These are phyloP conservation scores for Hycleus phaleratus DNA, from an alignment of 1,140 invertebrate genomes.

Conservation along the genomic window DNA sequence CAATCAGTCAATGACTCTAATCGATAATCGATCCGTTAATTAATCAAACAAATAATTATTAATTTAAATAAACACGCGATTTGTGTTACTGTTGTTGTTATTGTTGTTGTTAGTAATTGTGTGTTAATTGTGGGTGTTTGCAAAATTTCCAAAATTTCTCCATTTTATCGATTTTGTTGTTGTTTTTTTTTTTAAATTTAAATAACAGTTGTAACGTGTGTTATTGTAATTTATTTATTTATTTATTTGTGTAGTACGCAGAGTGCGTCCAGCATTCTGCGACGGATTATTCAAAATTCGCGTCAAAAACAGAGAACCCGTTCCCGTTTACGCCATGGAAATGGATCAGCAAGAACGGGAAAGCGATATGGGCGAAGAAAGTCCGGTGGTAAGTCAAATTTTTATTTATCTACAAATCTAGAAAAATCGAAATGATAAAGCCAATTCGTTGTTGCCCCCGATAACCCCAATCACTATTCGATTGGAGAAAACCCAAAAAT, in stretches of 20 bases:
- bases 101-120: not conserved
- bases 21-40: not conserved
- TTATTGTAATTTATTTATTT: conserved; percentile 7
- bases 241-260: conserved; percentile 23
- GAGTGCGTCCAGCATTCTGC: conserved; percentile 39
- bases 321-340: conserved; percentile 77
- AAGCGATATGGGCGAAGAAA: conserved; percentile 58
- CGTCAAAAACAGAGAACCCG: conserved; percentile 80
- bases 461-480: no score
- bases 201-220: not conserved
- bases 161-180: no score
- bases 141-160: no score
- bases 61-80: not conserved
- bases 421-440: no score
- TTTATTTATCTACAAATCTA: no score
- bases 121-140: no score
- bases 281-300: conserved; percentile 67
- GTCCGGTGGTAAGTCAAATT: conserved; percentile 47
- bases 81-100: not conserved
- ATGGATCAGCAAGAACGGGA: conserved; percentile 71
- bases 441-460: no score
- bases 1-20: no score
- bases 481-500: no score
- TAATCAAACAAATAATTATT: not conserved
- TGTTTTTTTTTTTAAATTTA: not conserved